These are phyloP conservation scores for Dioctria linearis DNA, from an alignment of 2,888 invertebrate genomes.

Conservation along the genomic window DNA sequence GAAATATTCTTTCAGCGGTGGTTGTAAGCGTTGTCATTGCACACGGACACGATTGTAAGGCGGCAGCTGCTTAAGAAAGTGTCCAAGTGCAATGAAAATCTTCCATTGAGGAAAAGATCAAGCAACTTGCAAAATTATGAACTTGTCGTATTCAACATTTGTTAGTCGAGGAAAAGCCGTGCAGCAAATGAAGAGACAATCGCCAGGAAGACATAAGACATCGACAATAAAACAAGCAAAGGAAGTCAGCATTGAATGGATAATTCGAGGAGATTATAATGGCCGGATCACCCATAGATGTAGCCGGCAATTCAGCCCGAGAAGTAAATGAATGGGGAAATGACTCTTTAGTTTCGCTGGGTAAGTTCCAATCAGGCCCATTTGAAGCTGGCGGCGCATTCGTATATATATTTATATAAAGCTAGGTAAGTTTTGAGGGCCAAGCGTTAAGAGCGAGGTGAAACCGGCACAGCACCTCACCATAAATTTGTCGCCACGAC, in stretches of 20 bases:
- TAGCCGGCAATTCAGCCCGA: slow-evolving; percentile 7
- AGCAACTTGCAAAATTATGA: slow-evolving; percentile 24
- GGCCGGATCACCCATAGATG: background rate
- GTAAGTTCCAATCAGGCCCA: background rate
- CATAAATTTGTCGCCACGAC: slow-evolving; percentile 21
- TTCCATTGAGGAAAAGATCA: slow-evolving; percentile 15
- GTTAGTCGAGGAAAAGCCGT: background rate
- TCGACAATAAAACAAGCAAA: slow-evolving; percentile 16
- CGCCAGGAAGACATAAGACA: slow-evolving; percentile 19
- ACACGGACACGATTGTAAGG: background rate
- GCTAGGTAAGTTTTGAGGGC: background rate
- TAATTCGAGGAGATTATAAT: slow-evolving; percentile 24
- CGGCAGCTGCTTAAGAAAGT: no score
- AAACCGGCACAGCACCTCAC: background rate
- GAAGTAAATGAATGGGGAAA: slow-evolving; percentile 31
- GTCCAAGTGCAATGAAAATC: slow-evolving; percentile 7
- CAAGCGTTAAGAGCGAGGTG: background rate
- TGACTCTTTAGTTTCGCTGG: slow-evolving; percentile 1
- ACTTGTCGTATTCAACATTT: slow-evolving; percentile 21
- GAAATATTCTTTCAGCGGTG: no score
- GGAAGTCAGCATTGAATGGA: slow-evolving; percentile 15
- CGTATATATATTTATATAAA: background rate
- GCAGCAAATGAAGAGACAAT: slow-evolving; percentile 18
- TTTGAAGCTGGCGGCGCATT: background rate
- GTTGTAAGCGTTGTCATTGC: no score